These are phyloP conservation scores for Misgurnus mizolepis DNA, from an alignment of 2,113 vertebrate genomes.

Conservation along the genomic window DNA sequence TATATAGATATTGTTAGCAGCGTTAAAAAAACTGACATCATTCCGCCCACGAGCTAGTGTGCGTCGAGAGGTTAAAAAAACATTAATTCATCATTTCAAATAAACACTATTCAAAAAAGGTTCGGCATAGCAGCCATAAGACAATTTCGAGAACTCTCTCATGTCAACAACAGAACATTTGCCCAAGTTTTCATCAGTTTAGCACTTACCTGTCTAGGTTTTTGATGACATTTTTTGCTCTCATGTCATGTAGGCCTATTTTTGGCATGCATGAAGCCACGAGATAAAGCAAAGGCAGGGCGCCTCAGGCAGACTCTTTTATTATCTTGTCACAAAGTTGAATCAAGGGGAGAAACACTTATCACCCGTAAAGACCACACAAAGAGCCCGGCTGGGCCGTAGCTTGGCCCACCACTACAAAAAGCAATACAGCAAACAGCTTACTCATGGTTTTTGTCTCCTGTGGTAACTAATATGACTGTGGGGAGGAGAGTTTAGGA, in stretches of 20 bases:
- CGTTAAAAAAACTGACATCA: too few relatives aligned
- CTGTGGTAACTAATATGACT: constrained; percentile 45
- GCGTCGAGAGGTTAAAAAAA: too few relatives aligned
- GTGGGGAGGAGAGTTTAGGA: constrained; percentile 46
- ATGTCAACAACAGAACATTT: too few relatives aligned
- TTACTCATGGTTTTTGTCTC: constrained; percentile 49
- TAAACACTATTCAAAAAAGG: background rate
- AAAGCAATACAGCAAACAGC: constrained; percentile 49
- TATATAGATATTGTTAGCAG: too few relatives aligned
- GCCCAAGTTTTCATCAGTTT: background rate
- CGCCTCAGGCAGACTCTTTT: background rate
- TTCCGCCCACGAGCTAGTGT: too few relatives aligned
- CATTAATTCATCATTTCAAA: too few relatives aligned
- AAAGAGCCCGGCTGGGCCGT: background rate
- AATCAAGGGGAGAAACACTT: constrained; percentile 31
- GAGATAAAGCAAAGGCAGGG: background rate
- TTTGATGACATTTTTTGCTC: background rate
- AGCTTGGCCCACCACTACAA: constrained; percentile 22
- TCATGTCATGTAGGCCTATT: background rate
- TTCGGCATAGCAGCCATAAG: background rate
- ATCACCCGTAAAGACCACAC: constrained; percentile 41
- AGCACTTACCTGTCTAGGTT: background rate
- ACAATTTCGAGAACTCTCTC: constrained; percentile 1
- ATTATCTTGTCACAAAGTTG: background rate
- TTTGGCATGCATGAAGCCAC: background rate